A percentile compares a stretch with the other conserved stretches of the same genome.
Conservation (phyloP, 2,888 invertebrate genomes). For the Steromphala cineraria region DNA sequence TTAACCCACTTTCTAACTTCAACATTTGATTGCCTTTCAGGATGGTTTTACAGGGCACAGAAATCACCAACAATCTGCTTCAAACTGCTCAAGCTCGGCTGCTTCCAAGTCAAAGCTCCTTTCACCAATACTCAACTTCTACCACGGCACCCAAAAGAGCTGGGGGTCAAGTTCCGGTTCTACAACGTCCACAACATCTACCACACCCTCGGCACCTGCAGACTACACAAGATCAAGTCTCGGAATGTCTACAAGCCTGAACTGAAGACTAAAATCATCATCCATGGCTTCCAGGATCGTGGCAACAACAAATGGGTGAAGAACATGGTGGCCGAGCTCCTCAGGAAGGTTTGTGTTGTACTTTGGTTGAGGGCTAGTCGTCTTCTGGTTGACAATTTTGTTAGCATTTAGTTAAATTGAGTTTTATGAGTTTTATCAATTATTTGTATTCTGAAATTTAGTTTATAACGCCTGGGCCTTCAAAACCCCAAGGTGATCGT, state of each 20-base stretch:
- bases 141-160: not conserved
- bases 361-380: too few relatives aligned
- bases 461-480: too few relatives aligned
- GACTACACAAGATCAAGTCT: not conserved
- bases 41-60: not conserved
- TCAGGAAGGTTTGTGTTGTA: not conserved
- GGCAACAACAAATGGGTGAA: slow-evolving; percentile 26
- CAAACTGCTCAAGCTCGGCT: not conserved
- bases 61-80: not conserved
- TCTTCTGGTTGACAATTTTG: too few relatives aligned
- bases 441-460: too few relatives aligned
- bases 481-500: too few relatives aligned
- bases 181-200: not conserved
- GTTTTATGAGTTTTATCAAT: too few relatives aligned
- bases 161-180: slow-evolving; percentile 1
- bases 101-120: not conserved
- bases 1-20: too few relatives aligned
- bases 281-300: slow-evolving; percentile 30
- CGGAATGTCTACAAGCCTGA: not conserved
- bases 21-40: not conserved
- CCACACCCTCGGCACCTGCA: not conserved
- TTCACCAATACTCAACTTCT: not conserved
- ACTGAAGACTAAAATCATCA: slow-evolving; percentile 23
- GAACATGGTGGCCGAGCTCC: slow-evolving; percentile 10
- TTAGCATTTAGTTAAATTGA: too few relatives aligned